These are phyloP conservation scores for Rhynchonycteris naso DNA, from an alignment of 2,797 vertebrate species.

Conservation along the genomic window DNA sequence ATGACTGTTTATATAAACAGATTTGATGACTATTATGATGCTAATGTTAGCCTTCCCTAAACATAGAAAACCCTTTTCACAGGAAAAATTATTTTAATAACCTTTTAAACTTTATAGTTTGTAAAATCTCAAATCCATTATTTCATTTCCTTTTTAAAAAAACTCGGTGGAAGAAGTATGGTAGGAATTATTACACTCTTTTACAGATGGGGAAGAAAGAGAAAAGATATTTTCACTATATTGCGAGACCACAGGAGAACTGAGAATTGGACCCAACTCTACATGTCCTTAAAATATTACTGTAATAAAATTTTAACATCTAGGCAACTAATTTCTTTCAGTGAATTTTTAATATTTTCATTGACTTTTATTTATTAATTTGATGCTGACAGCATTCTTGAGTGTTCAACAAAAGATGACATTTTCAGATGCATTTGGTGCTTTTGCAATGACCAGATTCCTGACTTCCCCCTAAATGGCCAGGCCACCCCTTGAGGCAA, in stretches of 20 bases:
- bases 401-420: neutral
- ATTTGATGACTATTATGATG: neutral
- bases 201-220: neutral
- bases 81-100: neutral
- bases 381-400: neutral
- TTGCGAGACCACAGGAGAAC: neutral
- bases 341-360: neutral
- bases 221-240: neutral
- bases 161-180: neutral
- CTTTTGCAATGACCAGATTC: neutral
- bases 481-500: neutral
- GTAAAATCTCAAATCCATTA: neutral
- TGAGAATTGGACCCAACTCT: neutral
- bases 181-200: neutral
- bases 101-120: neutral
- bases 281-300: neutral
- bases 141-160: constrained; percentile 10
- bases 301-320: neutral
- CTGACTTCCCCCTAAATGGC: neutral
- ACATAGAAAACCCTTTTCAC: neutral
- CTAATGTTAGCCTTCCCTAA: constrained; percentile 40
- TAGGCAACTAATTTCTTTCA: neutral
- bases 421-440: neutral
- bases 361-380: neutral
- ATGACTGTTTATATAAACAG: constrained; percentile 36